Percentiles rank a stretch among this genome's conserved stretches.
phyloP scores from a whole-genome alignment of 2,888 invertebrate genomes.

The Macrophya annulata region DNA sequence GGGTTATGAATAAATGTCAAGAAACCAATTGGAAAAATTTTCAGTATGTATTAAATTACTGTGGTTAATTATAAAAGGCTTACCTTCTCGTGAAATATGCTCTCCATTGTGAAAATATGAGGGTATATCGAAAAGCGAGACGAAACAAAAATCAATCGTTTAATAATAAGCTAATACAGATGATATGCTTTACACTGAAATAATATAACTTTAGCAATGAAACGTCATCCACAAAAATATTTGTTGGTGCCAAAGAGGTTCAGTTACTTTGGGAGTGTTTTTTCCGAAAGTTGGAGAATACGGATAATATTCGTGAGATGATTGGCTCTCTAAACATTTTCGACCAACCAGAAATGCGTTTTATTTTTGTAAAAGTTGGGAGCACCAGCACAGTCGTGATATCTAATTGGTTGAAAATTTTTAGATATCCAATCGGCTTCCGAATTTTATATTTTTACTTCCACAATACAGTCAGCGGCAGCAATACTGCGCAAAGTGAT shows the following conservation, averaged over 20 bases:
- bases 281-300: background rate
- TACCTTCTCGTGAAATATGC: slow-evolving; percentile 77
- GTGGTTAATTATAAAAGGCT: slow-evolving; percentile 44
- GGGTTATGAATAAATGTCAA: slow-evolving; percentile 64
- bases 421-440: background rate
- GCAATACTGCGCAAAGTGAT: too few relatives aligned
- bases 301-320: background rate
- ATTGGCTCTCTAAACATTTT: background rate
- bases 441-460: background rate
- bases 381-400: background rate
- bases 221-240: slow-evolving; percentile 76
- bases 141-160: slow-evolving; percentile 60
- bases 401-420: background rate
- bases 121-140: slow-evolving; percentile 56
- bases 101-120: slow-evolving; percentile 70
- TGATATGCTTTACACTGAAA: slow-evolving; percentile 45
- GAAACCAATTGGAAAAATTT: background rate
- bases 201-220: slow-evolving; percentile 58
- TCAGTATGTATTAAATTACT: slow-evolving; percentile 51
- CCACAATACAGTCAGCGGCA: background rate
- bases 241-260: slow-evolving; percentile 59
- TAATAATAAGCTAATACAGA: slow-evolving; percentile 62
- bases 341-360: background rate
- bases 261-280: slow-evolving; percentile 8
- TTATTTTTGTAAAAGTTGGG: background rate